phyloP scores from a whole-genome alignment of 2,113 vertebrate genomes.

The Paraplagusia blochii region DNA sequence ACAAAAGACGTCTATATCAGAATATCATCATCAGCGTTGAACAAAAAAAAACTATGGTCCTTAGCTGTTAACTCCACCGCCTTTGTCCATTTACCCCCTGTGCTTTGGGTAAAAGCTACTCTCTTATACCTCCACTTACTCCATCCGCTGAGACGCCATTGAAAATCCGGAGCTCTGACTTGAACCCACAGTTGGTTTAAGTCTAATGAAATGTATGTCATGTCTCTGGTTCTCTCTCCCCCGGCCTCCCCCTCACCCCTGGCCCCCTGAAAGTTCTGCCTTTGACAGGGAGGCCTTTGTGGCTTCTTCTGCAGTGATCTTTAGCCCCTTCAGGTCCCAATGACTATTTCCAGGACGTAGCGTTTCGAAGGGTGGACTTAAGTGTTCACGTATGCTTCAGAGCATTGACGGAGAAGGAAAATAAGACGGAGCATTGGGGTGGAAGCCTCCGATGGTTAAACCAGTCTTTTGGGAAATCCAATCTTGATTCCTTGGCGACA shows the following conservation, averaged over 20 bases:
- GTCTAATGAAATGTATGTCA: slow-evolving; percentile 75
- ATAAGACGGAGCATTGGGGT: slow-evolving; percentile 50
- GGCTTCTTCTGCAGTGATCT: slow-evolving; percentile 71
- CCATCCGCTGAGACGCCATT: slow-evolving; percentile 67
- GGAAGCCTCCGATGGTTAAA: slow-evolving; percentile 42
- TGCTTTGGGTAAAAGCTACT: slow-evolving; percentile 66
- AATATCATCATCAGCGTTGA: slow-evolving; percentile 10
- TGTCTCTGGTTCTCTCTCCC: slow-evolving; percentile 67
- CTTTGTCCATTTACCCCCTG: slow-evolving; percentile 71
- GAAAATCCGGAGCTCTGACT: slow-evolving; percentile 68
- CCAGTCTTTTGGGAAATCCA: slow-evolving; percentile 47
- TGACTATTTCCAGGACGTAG: slow-evolving; percentile 70
- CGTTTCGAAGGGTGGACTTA: slow-evolving; percentile 64
- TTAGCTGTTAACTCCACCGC: slow-evolving; percentile 68
- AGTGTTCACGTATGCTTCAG: slow-evolving; percentile 51
- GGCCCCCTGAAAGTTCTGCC: slow-evolving; percentile 64
- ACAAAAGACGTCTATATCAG: no score
- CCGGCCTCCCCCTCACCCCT: slow-evolving; percentile 60
- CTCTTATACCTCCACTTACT: slow-evolving; percentile 68
- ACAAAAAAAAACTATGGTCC: slow-evolving; percentile 58
- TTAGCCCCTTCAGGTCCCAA: slow-evolving; percentile 69
- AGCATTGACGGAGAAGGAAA: slow-evolving; percentile 41
- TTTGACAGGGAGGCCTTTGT: slow-evolving; percentile 72
- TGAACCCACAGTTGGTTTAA: slow-evolving; percentile 75
- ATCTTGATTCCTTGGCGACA: slow-evolving; percentile 21